Percentiles rank a stretch among this genome's conserved stretches.
phyloP scores from a whole-genome alignment of 2,797 vertebrate species.

The Cossypha niveicapilla region DNA sequence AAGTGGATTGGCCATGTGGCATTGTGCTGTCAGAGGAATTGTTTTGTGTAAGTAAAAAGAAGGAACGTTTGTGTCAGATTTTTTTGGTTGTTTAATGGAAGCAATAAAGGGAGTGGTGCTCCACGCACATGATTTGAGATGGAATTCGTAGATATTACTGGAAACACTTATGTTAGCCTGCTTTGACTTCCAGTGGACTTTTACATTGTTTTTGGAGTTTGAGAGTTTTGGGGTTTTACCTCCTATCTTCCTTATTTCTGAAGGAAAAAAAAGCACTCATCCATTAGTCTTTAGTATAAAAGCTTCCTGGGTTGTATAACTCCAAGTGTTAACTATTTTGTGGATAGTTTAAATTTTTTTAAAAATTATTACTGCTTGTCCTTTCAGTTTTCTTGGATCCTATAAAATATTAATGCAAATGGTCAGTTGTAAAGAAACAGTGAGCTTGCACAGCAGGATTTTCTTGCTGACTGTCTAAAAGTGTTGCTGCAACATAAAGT shows the following conservation, averaged over 20 bases:
- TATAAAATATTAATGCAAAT: neutral
- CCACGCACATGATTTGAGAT: neutral
- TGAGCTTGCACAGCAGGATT: neutral
- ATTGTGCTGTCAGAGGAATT: neutral
- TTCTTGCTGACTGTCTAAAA: neutral
- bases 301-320: neutral
- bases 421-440: neutral
- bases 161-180: neutral
- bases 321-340: neutral
- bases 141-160: neutral
- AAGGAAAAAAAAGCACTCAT: neutral
- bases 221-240: neutral
- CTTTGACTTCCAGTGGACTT: neutral
- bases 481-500: neutral
- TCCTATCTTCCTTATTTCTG: neutral
- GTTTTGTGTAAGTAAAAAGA: neutral
- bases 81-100: neutral
- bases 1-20: neutral
- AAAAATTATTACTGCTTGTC: neutral
- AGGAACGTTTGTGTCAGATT: fast-evolving
- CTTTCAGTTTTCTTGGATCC: neutral
- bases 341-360: neutral
- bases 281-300: neutral
- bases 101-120: neutral
- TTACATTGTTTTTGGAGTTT: neutral